Evolutionary conservation across 2,113 vertebrate species (phyloP), one percentile per base, ranked within the genome.

Genomic region (Pyxicephalus adspersus): DNA sequence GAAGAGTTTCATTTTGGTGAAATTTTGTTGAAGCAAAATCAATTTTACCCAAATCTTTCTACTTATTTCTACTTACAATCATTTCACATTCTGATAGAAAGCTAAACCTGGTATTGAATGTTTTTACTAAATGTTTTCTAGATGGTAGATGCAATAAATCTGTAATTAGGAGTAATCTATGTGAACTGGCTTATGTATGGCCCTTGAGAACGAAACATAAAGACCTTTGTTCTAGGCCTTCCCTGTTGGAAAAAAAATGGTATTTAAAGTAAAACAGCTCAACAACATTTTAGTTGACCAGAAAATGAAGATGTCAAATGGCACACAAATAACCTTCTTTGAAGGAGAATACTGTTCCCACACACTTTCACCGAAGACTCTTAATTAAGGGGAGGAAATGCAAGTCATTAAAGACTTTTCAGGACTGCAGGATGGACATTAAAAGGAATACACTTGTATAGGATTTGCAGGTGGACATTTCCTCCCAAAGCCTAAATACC

Each of bases 311-410:
- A 50, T 51, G 45, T 23, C n/a, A 67, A 25, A 45, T 38, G 45
- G 15, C 11, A 19, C 28, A 5, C 67, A 51, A 18, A 18, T 26
- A 25, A 20, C 45, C 7, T 16, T 22, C 60, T 23, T 7, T 20
- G 25, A 45, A 70, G 7, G 19, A 75, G 88, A 87, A 82, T n/a
- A 83, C 84, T 64, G 23, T 80, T 83, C 83, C 74, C 11, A 34
- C 77, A 83, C 66, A 83, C 66, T 75, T 81, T 83, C 57, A 83
- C 28, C 84, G 61, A 50, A 68, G 2, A 76, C 70, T 54, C 84
- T 50, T 83, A 85, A 86, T 89, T 87, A 88, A 83, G 83, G 88
- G 77, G 84, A 87, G 84, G 58, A 86, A 87, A 89, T 80, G 5
- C 77, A 87, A 85, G 84, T 87, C 76, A 67, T 78, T 70, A 83